These are phyloP conservation scores for Eunapius fragilis DNA, from an alignment of 37 sponge, comb jelly and placozoan species.

Conservation along the genomic window DNA sequence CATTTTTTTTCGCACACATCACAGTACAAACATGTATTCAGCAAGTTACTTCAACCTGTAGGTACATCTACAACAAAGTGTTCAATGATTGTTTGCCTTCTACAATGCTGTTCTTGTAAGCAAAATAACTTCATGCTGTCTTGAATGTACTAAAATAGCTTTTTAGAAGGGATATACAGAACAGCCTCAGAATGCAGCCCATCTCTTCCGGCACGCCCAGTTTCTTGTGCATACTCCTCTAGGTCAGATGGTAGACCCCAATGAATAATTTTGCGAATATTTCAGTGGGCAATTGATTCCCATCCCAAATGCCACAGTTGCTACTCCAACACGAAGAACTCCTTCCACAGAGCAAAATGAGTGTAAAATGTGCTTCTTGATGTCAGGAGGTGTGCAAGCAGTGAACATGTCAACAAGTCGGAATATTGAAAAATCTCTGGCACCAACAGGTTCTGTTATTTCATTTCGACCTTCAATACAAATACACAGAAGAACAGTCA, in stretches of 20 bases:
- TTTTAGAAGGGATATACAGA: conserved; percentile 11
- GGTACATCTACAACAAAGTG: not conserved
- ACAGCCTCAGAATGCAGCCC: conserved; percentile 28
- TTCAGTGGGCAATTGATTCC: conserved; percentile 56
- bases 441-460: conserved; percentile 55
- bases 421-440: conserved; percentile 2
- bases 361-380: conserved; percentile 30
- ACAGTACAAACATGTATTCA: not conserved
- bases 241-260: conserved; percentile 34
- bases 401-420: conserved; percentile 49
- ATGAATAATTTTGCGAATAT: conserved; percentile 36
- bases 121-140: not conserved
- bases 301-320: conserved; percentile 61
- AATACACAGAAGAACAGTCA: conserved; percentile 30
- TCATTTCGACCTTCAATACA: not conserved
- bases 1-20: not conserved
- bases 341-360: conserved; percentile 5
- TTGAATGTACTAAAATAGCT: not conserved
- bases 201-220: conserved; percentile 59
- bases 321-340: conserved; percentile 34
- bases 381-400: conserved; percentile 6
- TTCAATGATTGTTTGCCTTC: conserved; percentile 1
- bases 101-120: not conserved
- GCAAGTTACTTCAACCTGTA: not conserved
- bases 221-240: conserved; percentile 55